Percentiles rank a stretch among this genome's conserved stretches.
phyloP scores from a whole-genome alignment of 2,888 invertebrate genomes.

The Brachylomia viminalis region DNA sequence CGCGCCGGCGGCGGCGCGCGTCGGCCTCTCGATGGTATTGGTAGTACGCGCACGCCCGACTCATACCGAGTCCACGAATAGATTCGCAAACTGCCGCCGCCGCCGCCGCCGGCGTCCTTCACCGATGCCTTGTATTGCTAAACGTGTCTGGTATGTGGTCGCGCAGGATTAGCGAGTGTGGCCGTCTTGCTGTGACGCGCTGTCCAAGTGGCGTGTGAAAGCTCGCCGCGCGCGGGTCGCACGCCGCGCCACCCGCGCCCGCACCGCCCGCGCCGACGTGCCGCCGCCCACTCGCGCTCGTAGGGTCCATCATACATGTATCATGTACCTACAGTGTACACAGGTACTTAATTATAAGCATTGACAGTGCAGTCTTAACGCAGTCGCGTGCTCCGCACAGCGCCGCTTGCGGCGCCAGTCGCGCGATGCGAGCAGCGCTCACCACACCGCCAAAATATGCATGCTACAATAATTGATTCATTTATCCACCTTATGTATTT shows the following conservation, averaged over 20 bases:
- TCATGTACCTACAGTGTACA: too few species aligned
- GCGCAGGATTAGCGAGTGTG: constrained; percentile 31
- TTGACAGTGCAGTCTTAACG: neutral
- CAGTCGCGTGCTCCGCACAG: neutral
- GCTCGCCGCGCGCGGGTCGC: constrained; percentile 44
- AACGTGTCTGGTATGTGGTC: constrained; percentile 18
- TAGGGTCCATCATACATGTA: neutral
- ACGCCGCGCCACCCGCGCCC: too few species aligned
- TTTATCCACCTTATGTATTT: neutral
- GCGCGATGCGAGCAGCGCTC: neutral
- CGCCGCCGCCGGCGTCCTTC: constrained; percentile 9
- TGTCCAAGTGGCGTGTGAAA: constrained; percentile 56
- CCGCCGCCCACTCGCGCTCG: neutral
- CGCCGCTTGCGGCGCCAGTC: neutral
- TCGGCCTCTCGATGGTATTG: constrained; percentile 22
- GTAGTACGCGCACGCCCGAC: neutral
- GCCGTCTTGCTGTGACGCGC: constrained; percentile 9
- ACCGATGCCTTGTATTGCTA: constrained; percentile 16
- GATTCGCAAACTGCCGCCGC: constrained; percentile 22
- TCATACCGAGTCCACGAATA: neutral
- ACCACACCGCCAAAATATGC: neutral
- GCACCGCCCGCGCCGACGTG: too few species aligned
- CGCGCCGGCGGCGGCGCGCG: neutral
- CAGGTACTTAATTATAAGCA: neutral
- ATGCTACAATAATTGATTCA: neutral